phyloP scores from a whole-genome alignment of 2,888 invertebrate species.

The Pimpla rufipes region DNA sequence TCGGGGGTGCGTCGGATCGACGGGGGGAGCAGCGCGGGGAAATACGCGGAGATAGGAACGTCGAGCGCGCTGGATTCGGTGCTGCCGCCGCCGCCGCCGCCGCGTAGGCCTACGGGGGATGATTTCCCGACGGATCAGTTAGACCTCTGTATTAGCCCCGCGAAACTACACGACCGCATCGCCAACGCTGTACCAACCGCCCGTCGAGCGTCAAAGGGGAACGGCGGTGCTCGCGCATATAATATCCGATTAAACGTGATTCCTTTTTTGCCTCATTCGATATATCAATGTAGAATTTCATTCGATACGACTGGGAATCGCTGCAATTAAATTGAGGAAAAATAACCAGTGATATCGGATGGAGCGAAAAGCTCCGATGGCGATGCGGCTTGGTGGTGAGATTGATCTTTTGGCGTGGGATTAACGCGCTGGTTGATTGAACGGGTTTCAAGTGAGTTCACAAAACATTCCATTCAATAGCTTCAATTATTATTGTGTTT shows the following conservation, averaged over 20 bases:
- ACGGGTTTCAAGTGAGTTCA: too few species aligned
- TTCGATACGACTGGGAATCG: background rate
- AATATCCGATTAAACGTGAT: constrained; percentile 43
- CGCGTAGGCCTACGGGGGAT: constrained; percentile 80
- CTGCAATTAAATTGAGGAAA: background rate
- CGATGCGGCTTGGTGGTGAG: background rate
- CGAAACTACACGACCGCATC: constrained; percentile 50
- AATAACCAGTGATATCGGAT: constrained; percentile 1
- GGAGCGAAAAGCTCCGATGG: background rate
- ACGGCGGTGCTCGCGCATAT: constrained; percentile 52
- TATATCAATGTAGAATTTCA: background rate
- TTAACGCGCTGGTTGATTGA: too few species aligned
- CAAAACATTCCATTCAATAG: too few species aligned
- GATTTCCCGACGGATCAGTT: constrained; percentile 80
- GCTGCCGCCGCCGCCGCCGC: constrained; percentile 62
- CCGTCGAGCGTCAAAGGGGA: constrained; percentile 45
- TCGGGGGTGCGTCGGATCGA: constrained; percentile 34
- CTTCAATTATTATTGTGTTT: too few species aligned
- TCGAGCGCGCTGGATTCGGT: constrained; percentile 43
- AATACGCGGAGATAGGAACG: constrained; percentile 51
- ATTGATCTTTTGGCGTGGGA: too few species aligned
- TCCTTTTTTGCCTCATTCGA: constrained; percentile 1
- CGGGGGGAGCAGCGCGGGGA: constrained; percentile 54
- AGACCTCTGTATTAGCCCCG: constrained; percentile 67
- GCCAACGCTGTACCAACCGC: constrained; percentile 14